phyloP scores from a whole-genome alignment of 2,113 vertebrate genomes.

The Colinus virginianus region DNA sequence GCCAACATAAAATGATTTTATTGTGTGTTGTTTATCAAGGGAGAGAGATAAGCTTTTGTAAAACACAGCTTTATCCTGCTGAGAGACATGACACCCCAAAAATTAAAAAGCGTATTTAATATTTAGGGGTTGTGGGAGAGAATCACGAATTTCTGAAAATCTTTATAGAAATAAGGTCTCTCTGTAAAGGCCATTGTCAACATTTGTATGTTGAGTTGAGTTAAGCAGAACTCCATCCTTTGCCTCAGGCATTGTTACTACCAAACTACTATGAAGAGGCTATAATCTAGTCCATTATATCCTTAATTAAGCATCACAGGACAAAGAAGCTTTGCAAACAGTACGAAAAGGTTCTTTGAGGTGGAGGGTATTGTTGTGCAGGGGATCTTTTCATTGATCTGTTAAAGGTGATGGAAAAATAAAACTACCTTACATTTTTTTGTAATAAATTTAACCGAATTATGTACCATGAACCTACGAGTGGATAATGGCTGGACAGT shows the following conservation, averaged over 20 bases:
- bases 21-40: not conserved
- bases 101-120: not conserved
- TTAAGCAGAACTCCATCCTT: constrained; percentile 42
- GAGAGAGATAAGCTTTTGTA: not conserved
- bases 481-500: constrained; percentile 2
- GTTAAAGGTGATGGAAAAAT: not conserved
- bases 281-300: constrained; percentile 64
- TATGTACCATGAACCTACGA: not conserved
- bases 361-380: constrained; percentile 25
- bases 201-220: not conserved
- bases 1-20: not conserved
- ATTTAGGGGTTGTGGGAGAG: not conserved
- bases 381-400: constrained; percentile 24
- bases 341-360: not conserved
- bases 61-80: not conserved
- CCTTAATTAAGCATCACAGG: constrained; percentile 69
- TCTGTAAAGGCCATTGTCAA: constrained; percentile 2
- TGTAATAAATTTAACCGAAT: constrained; percentile 34
- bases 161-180: not conserved
- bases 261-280: constrained; percentile 49
- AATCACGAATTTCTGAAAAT: constrained; percentile 9
- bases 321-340: constrained; percentile 62
- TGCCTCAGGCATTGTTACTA: constrained; percentile 62
- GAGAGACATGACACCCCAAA: not conserved
- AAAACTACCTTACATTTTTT: not conserved